Evolutionary conservation across 2,888 invertebrate species (phyloP).

Genomic region (Pristionchus entomophagus): DNA sequence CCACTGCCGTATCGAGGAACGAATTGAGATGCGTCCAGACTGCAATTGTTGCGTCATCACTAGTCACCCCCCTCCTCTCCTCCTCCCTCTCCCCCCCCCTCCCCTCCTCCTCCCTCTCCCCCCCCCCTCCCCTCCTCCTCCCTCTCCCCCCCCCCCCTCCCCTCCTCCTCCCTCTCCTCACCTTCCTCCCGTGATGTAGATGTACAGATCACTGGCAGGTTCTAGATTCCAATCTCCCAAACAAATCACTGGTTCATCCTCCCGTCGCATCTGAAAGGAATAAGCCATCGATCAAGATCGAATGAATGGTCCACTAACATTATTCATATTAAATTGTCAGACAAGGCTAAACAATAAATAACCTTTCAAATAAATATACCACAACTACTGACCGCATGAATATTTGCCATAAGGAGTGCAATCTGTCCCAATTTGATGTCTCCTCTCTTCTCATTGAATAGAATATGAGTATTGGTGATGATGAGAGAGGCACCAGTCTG

Average conservation of each 20-base stretch:
- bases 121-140: too few species aligned
- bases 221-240: constrained; percentile 94
- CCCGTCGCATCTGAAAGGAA: constrained; percentile 45
- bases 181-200: constrained; percentile 82
- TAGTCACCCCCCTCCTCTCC: neutral
- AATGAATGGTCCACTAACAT: neutral
- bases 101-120: too few species aligned
- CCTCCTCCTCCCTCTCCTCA: too few species aligned
- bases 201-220: constrained; percentile 84
- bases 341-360: neutral
- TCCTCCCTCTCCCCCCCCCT: too few species aligned
- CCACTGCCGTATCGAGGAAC: neutral
- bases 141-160: too few species aligned
- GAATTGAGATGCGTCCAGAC: constrained; percentile 1
- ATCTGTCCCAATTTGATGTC: constrained; percentile 92
- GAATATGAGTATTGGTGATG: constrained; percentile 92
- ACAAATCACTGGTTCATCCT: constrained; percentile 84
- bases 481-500: constrained; percentile 79
- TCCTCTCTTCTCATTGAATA: constrained; percentile 92
- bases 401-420: constrained; percentile 87
- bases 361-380: too few species aligned
- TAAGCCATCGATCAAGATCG: neutral
- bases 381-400: constrained; percentile 83
- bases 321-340: too few species aligned
- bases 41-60: neutral